Evolutionary conservation across 2,113 vertebrate genomes (phyloP).

Genomic region (Amphilophus citrinellus): DNA sequence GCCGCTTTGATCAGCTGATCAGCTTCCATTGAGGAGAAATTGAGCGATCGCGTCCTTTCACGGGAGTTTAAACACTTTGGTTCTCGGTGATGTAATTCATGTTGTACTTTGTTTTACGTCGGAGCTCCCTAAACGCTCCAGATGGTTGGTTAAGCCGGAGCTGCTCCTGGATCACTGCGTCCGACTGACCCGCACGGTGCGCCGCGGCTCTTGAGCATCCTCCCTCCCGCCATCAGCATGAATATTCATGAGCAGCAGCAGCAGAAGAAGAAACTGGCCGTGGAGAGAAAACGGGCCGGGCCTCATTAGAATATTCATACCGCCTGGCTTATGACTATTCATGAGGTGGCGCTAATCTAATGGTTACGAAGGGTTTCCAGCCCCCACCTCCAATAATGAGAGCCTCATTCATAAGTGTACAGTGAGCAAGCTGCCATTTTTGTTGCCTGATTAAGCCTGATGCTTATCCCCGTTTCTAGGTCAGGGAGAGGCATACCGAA

Average conservation of each 20-base stretch:
- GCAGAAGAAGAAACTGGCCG: not conserved
- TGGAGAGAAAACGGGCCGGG: not conserved
- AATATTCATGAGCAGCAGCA: constrained; percentile 66
- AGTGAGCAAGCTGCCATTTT: constrained; percentile 55
- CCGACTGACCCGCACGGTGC: constrained; percentile 35
- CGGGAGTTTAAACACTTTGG: not conserved
- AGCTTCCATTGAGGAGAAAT: constrained; percentile 9
- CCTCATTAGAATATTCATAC: constrained; percentile 75
- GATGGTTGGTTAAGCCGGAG: constrained; percentile 64
- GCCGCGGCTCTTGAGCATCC: not conserved
- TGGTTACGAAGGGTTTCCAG: constrained; percentile 5
- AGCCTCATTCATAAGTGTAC: constrained; percentile 44
- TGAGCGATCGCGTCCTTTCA: not conserved
- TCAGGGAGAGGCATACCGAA: constrained; percentile 49
- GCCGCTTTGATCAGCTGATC: not conserved
- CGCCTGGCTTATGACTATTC: constrained; percentile 59
- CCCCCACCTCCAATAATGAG: constrained; percentile 41
- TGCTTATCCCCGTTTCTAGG: constrained; percentile 65
- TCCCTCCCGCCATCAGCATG: constrained; percentile 40
- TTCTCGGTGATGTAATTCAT: constrained; percentile 29
- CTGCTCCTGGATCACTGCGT: constrained; percentile 59
- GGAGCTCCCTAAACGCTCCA: constrained; percentile 60
- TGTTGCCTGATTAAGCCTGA: constrained; percentile 57
- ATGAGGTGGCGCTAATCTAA: constrained; percentile 26
- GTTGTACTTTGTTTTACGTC: not conserved